Evolutionary conservation across 2,797 vertebrate genomes (phyloP).

Genomic region (Orestias chungarensis): DNA sequence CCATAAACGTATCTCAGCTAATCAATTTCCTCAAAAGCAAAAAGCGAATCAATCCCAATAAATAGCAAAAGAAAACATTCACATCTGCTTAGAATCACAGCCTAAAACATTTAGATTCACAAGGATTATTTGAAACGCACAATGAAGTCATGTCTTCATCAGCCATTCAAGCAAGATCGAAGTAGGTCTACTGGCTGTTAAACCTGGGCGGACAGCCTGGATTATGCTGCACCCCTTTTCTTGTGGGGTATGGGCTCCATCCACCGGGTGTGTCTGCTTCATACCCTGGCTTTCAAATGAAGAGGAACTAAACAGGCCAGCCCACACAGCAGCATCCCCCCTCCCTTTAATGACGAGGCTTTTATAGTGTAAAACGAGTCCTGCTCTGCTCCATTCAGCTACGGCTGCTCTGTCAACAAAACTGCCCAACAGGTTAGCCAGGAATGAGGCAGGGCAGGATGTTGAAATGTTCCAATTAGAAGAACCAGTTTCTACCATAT

Average conservation of each 20-base stretch:
- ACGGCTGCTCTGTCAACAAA: background rate
- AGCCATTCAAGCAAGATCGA: background rate
- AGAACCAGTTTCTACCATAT: background rate
- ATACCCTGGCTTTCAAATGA: background rate
- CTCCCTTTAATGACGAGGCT: slow-evolving; percentile 43
- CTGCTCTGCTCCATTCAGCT: slow-evolving; percentile 1
- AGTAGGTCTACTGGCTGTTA: background rate
- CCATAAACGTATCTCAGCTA: too few relatives aligned
- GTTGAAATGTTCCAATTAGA: background rate
- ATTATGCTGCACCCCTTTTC: background rate
- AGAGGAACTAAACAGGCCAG: slow-evolving; percentile 1
- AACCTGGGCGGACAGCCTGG: background rate
- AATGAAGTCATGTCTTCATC: background rate
- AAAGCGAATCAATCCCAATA: too few relatives aligned
- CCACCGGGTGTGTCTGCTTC: background rate
- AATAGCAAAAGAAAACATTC: too few relatives aligned
- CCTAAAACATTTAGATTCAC: background rate
- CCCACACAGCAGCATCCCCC: slow-evolving; percentile 35
- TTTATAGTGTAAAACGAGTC: slow-evolving; percentile 25
- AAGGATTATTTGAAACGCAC: background rate
- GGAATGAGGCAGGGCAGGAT: slow-evolving; percentile 6
- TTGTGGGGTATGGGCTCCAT: background rate
- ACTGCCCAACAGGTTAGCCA: background rate
- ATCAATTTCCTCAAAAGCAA: too few relatives aligned
- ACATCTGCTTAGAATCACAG: too few relatives aligned